phyloP scores from a whole-genome alignment of 2,888 invertebrate genomes.

The Caradrina clavipalpis region DNA sequence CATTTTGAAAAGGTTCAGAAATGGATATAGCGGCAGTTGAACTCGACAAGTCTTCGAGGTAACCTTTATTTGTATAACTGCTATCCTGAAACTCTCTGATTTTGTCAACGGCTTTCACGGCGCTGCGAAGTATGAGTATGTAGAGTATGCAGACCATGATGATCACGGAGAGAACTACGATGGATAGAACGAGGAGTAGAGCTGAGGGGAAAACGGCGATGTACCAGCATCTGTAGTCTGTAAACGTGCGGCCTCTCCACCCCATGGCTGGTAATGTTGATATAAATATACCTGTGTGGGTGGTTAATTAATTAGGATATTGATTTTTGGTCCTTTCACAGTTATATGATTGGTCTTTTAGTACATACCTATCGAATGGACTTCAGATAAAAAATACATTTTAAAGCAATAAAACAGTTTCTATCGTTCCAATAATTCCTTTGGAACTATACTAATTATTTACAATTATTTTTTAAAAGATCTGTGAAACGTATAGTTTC shows the following conservation, averaged over 20 bases:
- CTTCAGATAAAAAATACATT: background rate
- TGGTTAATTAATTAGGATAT: slow-evolving; percentile 36
- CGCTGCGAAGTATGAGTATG: slow-evolving; percentile 89
- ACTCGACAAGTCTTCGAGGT: slow-evolving; percentile 71
- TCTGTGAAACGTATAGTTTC: slow-evolving; percentile 1
- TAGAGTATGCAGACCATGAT: slow-evolving; percentile 84
- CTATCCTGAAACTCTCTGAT: slow-evolving; percentile 79
- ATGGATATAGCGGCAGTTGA: slow-evolving; percentile 68
- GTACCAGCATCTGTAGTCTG: slow-evolving; percentile 91
- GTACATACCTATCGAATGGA: background rate
- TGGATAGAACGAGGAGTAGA: slow-evolving; percentile 86
- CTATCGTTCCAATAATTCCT: background rate
- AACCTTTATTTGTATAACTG: slow-evolving; percentile 74
- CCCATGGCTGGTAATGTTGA: slow-evolving; percentile 78
- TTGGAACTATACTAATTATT: no score
- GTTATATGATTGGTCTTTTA: background rate
- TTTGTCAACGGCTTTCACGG: slow-evolving; percentile 88
- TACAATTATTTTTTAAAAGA: background rate
- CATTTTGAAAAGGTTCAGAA: slow-evolving; percentile 53
- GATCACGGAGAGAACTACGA: slow-evolving; percentile 85
- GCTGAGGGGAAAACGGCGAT: slow-evolving; percentile 89
- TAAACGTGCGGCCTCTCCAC: slow-evolving; percentile 85
- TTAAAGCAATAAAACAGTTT: background rate
- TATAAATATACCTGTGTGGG: slow-evolving; percentile 75
- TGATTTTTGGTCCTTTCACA: background rate